phyloP scores from a whole-genome alignment of 37 sponge, comb jelly and placozoan species.

The Cladorhizidae sp. region DNA sequence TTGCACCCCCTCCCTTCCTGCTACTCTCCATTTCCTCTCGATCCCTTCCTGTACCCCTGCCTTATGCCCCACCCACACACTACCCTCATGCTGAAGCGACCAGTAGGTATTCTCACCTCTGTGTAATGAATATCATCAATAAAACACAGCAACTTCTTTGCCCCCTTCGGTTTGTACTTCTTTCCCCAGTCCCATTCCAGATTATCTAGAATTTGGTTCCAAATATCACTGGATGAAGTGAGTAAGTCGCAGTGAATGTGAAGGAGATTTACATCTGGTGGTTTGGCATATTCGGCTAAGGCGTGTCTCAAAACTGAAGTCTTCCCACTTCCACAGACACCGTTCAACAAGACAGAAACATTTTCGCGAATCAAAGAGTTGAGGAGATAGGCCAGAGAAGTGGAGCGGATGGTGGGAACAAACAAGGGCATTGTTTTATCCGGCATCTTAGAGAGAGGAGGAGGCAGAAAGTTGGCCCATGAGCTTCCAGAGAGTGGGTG shows the following conservation, averaged over 20 bases:
- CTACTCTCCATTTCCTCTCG: too few relatives aligned
- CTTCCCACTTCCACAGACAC: constrained; percentile 69
- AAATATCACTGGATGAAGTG: constrained; percentile 19
- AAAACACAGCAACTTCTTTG: constrained; percentile 59
- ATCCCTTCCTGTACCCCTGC: too few relatives aligned
- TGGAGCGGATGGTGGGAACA: constrained; percentile 13
- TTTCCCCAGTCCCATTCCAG: constrained; percentile 81
- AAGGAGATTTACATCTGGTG: constrained; percentile 6
- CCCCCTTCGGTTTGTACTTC: constrained; percentile 60
- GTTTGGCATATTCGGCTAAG: not conserved
- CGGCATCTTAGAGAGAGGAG: not conserved
- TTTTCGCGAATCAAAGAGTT: constrained; percentile 3
- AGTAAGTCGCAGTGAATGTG: constrained; percentile 29
- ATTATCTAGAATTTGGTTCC: constrained; percentile 35
- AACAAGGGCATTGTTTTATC: not conserved
- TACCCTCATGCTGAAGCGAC: not conserved
- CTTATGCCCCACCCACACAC: too few relatives aligned
- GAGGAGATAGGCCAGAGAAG: constrained; percentile 18
- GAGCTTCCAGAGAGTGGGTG: not conserved
- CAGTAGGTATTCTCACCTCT: constrained; percentile 16
- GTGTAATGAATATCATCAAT: constrained; percentile 74
- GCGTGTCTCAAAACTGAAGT: constrained; percentile 31
- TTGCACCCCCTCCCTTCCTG: too few relatives aligned
- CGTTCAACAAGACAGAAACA: constrained; percentile 54
- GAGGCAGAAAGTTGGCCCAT: not conserved